These are phyloP conservation scores for Picus viridis DNA, from an alignment of 2,797 vertebrate species.

Conservation along the genomic window DNA sequence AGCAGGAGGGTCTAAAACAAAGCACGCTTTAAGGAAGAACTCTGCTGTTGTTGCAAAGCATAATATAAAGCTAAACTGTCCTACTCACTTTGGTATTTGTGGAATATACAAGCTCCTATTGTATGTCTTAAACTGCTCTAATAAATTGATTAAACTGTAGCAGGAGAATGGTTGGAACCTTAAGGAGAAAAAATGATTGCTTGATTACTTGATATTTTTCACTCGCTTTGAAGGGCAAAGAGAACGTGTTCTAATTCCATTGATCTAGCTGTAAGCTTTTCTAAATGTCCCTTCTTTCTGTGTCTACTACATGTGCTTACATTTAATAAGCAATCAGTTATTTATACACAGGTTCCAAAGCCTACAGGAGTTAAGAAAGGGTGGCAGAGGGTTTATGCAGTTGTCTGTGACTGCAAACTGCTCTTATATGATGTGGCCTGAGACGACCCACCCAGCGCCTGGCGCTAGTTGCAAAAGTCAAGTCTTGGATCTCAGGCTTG, in stretches of 20 bases:
- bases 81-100: background rate
- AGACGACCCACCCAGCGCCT: slow-evolving; percentile 94
- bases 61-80: background rate
- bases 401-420: slow-evolving; percentile 96
- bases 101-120: background rate
- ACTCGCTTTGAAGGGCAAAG: background rate
- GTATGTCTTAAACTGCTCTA: background rate
- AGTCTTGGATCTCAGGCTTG: slow-evolving; percentile 95
- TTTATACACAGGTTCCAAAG: slow-evolving; percentile 88
- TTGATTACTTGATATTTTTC: slow-evolving; percentile 20
- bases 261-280: slow-evolving; percentile 3
- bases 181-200: background rate
- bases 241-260: background rate
- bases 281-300: background rate
- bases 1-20: background rate
- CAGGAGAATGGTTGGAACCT: background rate
- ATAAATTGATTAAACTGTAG: background rate
- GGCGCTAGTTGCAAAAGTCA: slow-evolving; percentile 89
- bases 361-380: slow-evolving; percentile 97
- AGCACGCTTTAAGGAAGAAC: background rate
- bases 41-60: background rate
- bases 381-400: slow-evolving; percentile 94
- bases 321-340: slow-evolving; percentile 1
- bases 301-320: background rate
- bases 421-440: slow-evolving; percentile 94